These are phyloP conservation scores for Sarcophaga caerulescens DNA, from an alignment of 2,888 invertebrate species.

Conservation along the genomic window DNA sequence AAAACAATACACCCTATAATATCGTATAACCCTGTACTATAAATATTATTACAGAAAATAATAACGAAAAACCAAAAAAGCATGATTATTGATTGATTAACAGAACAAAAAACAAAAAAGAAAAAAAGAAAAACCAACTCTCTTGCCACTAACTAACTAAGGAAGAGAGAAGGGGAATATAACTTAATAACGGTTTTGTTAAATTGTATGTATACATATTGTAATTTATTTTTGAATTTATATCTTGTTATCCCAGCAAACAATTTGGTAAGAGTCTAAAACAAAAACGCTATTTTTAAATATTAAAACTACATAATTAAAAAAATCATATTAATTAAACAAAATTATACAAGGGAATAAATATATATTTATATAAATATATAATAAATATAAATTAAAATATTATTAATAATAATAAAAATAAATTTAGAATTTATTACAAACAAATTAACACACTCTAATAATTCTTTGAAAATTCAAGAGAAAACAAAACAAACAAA, in stretches of 20 bases:
- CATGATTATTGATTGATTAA: neutral
- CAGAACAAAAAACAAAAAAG: neutral
- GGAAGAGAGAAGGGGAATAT: conserved; percentile 2
- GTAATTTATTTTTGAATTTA: neutral
- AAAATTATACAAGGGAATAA: conserved; percentile 58
- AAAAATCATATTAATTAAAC: conserved; percentile 53
- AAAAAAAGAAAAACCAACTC: neutral
- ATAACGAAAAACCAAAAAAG: neutral
- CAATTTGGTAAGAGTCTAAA: conserved; percentile 51
- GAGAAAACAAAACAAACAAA: conserved; percentile 7
- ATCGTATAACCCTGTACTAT: neutral
- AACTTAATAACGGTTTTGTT: conserved; percentile 28
- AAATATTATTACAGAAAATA: neutral
- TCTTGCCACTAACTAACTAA: neutral
- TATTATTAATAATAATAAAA: neutral
- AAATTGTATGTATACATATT: conserved; percentile 18
- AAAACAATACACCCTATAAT: neutral
- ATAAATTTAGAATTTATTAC: neutral
- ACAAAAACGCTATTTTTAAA: neutral
- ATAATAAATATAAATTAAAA: neutral
- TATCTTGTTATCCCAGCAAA: conserved; percentile 54
- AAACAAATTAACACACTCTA: neutral
- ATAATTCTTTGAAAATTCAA: too few species aligned
- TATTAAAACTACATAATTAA: neutral
- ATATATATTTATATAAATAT: conserved; percentile 20